phyloP scores from a whole-genome alignment of 1,140 invertebrate species.

The Phocides pigmalion region DNA sequence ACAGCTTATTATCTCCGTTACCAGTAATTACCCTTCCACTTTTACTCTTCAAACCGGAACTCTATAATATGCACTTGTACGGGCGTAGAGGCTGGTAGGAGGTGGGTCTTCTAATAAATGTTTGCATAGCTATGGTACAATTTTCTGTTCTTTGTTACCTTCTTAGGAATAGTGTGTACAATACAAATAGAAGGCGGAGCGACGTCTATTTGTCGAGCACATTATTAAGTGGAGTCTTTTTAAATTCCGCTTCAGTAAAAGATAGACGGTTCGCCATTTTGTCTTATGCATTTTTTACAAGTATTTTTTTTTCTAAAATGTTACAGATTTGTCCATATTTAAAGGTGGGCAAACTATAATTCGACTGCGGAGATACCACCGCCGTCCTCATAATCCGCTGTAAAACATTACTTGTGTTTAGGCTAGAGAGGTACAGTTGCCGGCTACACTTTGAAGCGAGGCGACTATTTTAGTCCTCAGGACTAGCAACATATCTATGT shows the following conservation, averaged over 20 bases:
- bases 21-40: conserved; percentile 3
- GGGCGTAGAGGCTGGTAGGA: neutral
- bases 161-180: neutral
- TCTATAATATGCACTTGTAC: conserved; percentile 2
- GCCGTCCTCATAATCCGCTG: too few relatives aligned
- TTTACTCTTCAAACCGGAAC: conserved; percentile 11
- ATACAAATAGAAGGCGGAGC: conserved; percentile 1
- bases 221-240: neutral
- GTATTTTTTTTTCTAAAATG: too few relatives aligned
- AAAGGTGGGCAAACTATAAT: too few relatives aligned
- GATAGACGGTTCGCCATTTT: too few relatives aligned
- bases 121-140: neutral
- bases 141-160: conserved; percentile 5
- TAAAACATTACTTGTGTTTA: too few relatives aligned
- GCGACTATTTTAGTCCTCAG: too few relatives aligned
- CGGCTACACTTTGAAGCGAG: too few relatives aligned
- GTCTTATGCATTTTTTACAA: too few relatives aligned
- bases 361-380: too few relatives aligned
- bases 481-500: too few relatives aligned
- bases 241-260: neutral
- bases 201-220: neutral
- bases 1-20: neutral
- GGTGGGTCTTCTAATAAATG: neutral
- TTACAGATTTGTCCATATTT: too few relatives aligned
- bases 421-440: too few relatives aligned